Conservation (phyloP, 1,140 invertebrate genomes). For the Apis mellifera region DNA sequence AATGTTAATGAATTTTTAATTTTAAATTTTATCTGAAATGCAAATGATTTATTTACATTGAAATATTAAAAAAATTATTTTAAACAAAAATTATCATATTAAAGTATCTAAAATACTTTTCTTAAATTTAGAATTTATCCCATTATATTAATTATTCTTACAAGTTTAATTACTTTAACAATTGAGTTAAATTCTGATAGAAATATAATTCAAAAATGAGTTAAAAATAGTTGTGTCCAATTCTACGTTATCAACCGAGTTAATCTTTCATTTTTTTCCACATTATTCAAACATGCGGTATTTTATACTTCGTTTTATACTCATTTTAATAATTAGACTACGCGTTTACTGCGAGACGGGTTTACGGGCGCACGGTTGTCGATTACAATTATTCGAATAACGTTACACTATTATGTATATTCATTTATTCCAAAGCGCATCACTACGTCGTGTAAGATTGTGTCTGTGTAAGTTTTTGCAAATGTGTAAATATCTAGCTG, state of each 20-base stretch:
- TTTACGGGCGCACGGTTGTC: conserved; percentile 59
- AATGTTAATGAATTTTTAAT: background rate
- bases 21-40: background rate
- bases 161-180: background rate
- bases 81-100: background rate
- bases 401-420: conserved; percentile 64
- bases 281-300: conserved; percentile 5
- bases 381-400: conserved; percentile 65
- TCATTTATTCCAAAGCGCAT: conserved; percentile 65
- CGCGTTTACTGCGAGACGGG: conserved; percentile 53
- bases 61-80: background rate
- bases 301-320: background rate
- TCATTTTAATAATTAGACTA: conserved; percentile 7
- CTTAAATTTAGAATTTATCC: background rate
- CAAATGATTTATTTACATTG: background rate
- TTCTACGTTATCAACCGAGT: conserved; percentile 7
- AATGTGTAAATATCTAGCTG: conserved; percentile 66
- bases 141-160: background rate
- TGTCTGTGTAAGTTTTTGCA: conserved; percentile 59
- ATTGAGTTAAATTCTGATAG: background rate
- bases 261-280: background rate
- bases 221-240: conserved; percentile 21
- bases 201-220: background rate
- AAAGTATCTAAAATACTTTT: background rate
- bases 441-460: conserved; percentile 65